A percentile compares a stretch with the other conserved stretches of the same genome.
These are phyloP conservation scores for Sphaerophoria taeniata DNA, from an alignment of 2,888 invertebrate species.

Conservation along the genomic window DNA sequence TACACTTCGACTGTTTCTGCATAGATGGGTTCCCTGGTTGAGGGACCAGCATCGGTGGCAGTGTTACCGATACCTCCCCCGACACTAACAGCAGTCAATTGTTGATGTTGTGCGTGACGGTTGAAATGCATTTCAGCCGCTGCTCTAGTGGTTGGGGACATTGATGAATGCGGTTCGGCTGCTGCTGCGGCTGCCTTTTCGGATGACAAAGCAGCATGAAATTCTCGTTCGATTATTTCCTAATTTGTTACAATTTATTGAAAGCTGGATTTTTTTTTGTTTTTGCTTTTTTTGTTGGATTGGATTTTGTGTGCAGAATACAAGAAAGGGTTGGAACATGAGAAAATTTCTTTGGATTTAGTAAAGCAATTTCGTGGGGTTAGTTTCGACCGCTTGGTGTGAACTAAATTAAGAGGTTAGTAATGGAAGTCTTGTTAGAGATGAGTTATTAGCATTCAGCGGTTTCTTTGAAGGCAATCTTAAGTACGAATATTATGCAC, in stretches of 20 bases:
- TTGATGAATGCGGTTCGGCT: constrained; percentile 73
- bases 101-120: constrained; percentile 37
- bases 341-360: background rate
- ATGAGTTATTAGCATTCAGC: too few relatives aligned
- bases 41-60: background rate
- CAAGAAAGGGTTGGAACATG: constrained; percentile 38
- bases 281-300: constrained; percentile 48
- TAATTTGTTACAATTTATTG: constrained; percentile 76
- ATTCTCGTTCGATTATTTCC: constrained; percentile 83
- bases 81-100: constrained; percentile 65
- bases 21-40: constrained; percentile 77
- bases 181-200: constrained; percentile 80
- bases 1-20: constrained; percentile 76
- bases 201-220: constrained; percentile 82
- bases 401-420: too few relatives aligned
- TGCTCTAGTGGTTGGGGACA: constrained; percentile 39
- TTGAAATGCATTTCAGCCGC: constrained; percentile 71
- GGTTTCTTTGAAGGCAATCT: too few relatives aligned
- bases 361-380: background rate
- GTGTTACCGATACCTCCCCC: background rate
- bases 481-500: too few relatives aligned
- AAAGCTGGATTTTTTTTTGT: constrained; percentile 57
- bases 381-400: too few relatives aligned
- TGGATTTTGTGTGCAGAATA: constrained; percentile 50
- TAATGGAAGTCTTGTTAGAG: too few relatives aligned